Evolutionary conservation across 1,140 invertebrate species (phyloP).

Genomic region (Galendromus occidentalis): DNA sequence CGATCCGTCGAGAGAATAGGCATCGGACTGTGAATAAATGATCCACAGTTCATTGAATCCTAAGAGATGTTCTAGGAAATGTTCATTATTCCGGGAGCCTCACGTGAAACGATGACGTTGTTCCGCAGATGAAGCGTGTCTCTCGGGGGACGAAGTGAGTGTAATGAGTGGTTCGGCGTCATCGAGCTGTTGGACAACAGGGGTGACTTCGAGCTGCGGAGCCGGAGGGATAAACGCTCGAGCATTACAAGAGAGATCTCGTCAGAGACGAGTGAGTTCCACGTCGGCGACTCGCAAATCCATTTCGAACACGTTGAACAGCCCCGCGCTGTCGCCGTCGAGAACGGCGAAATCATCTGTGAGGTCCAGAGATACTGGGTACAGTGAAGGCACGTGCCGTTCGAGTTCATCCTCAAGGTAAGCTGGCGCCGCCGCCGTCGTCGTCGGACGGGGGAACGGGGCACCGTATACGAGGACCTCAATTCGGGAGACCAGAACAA

Average conservation of each 20-base stretch:
- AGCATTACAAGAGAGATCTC: background rate
- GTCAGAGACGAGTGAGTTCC: background rate
- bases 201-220: background rate
- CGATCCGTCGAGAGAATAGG: too few species aligned
- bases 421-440: too few species aligned
- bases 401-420: slow-evolving; percentile 8
- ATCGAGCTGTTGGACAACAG: background rate
- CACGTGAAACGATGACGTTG: too few species aligned
- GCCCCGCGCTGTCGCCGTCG: background rate
- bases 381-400: slow-evolving; percentile 4
- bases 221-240: background rate
- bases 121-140: background rate
- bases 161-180: slow-evolving; percentile 6
- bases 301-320: background rate
- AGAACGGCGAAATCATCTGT: slow-evolving; percentile 8
- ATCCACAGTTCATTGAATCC: too few species aligned
- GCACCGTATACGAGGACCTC: background rate
- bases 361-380: background rate
- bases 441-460: too few species aligned
- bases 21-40: too few species aligned
- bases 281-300: background rate
- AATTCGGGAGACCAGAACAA: background rate
- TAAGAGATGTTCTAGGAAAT: too few species aligned
- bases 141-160: slow-evolving; percentile 8
- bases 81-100: too few species aligned